A percentile compares a stretch with the other conserved stretches of the same genome.
phyloP scores from a whole-genome alignment of 2,888 invertebrate genomes.

The Scrobipalpa atriplicella region DNA sequence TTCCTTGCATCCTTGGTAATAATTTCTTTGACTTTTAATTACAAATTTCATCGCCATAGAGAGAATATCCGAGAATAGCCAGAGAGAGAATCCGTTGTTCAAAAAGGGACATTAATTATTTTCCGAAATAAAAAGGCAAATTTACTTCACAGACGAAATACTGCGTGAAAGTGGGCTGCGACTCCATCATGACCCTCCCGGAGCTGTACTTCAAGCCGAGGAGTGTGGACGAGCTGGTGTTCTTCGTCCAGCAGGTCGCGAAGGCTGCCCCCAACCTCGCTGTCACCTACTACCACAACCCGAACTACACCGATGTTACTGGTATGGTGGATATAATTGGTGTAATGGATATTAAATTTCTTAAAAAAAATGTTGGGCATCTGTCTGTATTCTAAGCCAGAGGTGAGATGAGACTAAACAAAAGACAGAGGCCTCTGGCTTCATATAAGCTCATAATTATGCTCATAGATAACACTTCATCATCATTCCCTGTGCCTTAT shows the following conservation, averaged over 20 bases:
- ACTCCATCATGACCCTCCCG: constrained; percentile 85
- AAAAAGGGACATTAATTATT: neutral
- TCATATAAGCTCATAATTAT: too few relatives aligned
- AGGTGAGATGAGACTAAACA: too few relatives aligned
- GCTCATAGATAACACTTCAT: too few relatives aligned
- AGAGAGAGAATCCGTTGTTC: too few relatives aligned
- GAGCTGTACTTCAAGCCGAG: constrained; percentile 88
- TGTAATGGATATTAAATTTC: neutral
- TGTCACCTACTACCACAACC: constrained; percentile 85
- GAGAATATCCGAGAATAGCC: too few relatives aligned
- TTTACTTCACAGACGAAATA: constrained; percentile 5
- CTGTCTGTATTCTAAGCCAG: too few relatives aligned
- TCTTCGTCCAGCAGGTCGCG: constrained; percentile 84
- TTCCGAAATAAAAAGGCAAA: neutral
- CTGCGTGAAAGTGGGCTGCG: neutral
- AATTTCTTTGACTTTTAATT: too few relatives aligned
- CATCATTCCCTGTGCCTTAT: too few relatives aligned
- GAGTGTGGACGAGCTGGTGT: constrained; percentile 78
- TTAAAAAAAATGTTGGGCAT: neutral
- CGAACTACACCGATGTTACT: constrained; percentile 31
- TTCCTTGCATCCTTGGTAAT: too few relatives aligned
- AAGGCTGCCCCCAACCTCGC: constrained; percentile 87
- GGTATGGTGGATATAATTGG: too few relatives aligned
- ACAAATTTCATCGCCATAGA: too few relatives aligned
- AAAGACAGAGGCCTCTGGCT: too few relatives aligned